Conservation (phyloP, 2,113 vertebrate genomes). For the Sorex araneus region DNA sequence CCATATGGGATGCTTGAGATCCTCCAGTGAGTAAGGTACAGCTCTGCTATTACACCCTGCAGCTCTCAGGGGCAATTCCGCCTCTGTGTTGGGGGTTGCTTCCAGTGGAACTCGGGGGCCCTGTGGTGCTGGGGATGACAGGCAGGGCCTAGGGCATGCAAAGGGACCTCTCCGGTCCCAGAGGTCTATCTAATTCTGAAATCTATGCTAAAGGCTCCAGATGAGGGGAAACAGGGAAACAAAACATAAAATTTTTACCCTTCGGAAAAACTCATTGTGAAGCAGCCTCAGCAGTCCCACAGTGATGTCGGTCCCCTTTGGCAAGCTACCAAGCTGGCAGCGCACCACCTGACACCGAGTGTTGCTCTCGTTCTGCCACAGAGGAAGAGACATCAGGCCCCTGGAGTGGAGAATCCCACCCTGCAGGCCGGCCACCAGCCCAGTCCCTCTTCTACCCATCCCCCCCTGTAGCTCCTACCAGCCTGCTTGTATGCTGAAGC, state of each 20-base stretch:
- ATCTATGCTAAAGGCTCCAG: background rate
- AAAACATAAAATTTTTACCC: slow-evolving; percentile 86
- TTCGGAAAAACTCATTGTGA: slow-evolving; percentile 94
- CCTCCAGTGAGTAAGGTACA: background rate
- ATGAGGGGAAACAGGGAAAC: background rate
- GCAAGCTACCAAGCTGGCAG: slow-evolving; percentile 90
- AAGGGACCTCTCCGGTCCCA: no score
- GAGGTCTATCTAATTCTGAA: background rate
- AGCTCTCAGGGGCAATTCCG: no score
- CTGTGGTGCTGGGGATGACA: no score
- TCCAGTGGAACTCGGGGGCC: no score
- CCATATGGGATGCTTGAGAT: background rate
- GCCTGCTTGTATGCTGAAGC: slow-evolving; percentile 89
- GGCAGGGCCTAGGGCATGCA: no score
- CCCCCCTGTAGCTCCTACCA: slow-evolving; percentile 88
- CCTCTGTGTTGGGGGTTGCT: no score
- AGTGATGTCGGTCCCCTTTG: slow-evolving; percentile 85
- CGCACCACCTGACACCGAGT: slow-evolving; percentile 91
- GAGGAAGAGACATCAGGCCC: slow-evolving; percentile 25
- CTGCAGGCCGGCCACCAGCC: background rate
- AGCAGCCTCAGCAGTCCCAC: slow-evolving; percentile 92
- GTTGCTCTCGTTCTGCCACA: slow-evolving; percentile 92
- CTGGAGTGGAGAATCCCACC: background rate
- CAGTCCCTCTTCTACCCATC: background rate
- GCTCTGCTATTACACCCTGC: background rate